Percentiles rank a stretch among this genome's conserved stretches.
phyloP scores from a whole-genome alignment of 2,797 vertebrate genomes.

The Platalea minor region DNA sequence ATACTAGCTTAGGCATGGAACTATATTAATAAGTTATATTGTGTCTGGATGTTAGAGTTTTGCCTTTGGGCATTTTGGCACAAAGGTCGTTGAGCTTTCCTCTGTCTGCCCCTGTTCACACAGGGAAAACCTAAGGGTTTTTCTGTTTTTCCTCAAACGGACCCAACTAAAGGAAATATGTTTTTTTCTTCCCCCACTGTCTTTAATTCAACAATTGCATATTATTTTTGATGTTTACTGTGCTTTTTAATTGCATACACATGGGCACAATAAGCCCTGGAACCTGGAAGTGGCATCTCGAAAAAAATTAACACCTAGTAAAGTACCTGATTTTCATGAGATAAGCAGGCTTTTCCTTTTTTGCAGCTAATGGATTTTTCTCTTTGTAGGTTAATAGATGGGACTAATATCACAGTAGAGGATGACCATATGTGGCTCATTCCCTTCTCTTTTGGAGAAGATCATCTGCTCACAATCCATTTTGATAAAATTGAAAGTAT shows the following conservation, averaged over 20 bases:
- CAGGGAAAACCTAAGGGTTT: neutral
- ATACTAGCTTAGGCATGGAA: neutral
- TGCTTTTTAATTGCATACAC: neutral
- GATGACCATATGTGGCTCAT: constrained; percentile 97
- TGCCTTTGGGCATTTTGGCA: neutral
- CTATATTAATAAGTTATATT: neutral
- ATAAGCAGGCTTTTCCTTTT: neutral
- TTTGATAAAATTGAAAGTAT: constrained; percentile 84
- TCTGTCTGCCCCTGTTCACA: neutral
- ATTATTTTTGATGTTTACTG: neutral
- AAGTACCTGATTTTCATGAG: neutral
- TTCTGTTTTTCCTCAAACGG: neutral
- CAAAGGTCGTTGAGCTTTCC: neutral
- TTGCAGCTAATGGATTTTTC: constrained; percentile 39
- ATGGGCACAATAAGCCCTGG: neutral
- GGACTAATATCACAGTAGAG: constrained; percentile 89
- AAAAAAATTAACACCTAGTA: neutral
- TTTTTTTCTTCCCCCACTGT: neutral
- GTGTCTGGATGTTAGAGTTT: neutral
- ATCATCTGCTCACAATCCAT: constrained; percentile 83
- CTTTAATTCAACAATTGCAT: neutral
- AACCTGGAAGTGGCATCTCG: neutral
- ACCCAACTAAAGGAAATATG: neutral
- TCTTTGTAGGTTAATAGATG: constrained; percentile 86
- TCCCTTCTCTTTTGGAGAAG: constrained; percentile 85